A percentile compares a stretch with the other conserved stretches of the same genome.
These are phyloP conservation scores for Micromussa lordhowensis DNA, from an alignment of 92 coral and sea anemone species.

Conservation along the genomic window DNA sequence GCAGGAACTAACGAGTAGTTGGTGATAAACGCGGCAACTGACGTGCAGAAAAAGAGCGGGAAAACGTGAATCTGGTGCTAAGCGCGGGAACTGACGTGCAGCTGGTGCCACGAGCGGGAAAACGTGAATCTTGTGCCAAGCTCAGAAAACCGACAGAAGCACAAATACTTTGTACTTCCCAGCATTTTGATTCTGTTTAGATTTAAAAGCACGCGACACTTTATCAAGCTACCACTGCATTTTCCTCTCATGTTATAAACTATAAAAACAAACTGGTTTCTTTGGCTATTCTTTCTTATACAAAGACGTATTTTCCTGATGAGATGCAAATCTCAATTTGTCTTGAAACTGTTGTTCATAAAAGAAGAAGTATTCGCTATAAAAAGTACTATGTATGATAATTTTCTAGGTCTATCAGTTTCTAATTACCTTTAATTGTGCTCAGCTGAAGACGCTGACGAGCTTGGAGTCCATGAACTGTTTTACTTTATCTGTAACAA, in stretches of 20 bases:
- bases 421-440: background rate
- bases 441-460: constrained; percentile 71
- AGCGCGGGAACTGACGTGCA: background rate
- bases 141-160: no score
- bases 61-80: background rate
- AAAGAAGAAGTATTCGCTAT: background rate
- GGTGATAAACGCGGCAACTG: background rate
- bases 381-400: no score
- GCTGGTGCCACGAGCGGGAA: background rate
- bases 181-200: background rate
- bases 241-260: background rate
- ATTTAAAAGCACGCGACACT: background rate
- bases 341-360: background rate
- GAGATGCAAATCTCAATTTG: background rate
- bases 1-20: background rate
- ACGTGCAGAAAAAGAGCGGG: background rate
- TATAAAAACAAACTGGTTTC: background rate
- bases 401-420: background rate
- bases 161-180: background rate
- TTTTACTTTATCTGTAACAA: constrained; percentile 95
- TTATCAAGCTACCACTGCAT: background rate
- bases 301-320: no score
- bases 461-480: constrained; percentile 85
- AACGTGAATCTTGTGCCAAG: no score
- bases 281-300: background rate